phyloP scores from a whole-genome alignment of 2,888 invertebrate genomes.

The Lacanobia wlatinum region DNA sequence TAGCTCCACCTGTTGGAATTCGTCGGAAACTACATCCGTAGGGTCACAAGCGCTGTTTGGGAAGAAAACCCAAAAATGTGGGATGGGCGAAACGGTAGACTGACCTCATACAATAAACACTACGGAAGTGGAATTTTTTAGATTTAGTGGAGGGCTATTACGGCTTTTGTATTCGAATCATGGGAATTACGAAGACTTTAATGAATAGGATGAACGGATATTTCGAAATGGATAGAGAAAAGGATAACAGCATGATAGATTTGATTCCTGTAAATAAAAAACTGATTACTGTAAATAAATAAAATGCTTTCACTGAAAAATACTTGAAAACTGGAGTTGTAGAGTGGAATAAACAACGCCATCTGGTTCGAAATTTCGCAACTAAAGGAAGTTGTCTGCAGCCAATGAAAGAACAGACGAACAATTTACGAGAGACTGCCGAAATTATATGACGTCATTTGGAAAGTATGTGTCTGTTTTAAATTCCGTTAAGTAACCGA shows the following conservation, averaged over 20 bases:
- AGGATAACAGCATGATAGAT: background rate
- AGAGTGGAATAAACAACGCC: slow-evolving; percentile 66
- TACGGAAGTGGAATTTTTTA: slow-evolving; percentile 79
- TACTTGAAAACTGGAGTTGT: background rate
- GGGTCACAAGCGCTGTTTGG: slow-evolving; percentile 77
- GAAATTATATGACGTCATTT: slow-evolving; percentile 86
- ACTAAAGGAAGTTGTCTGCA: slow-evolving; percentile 38
- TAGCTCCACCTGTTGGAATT: slow-evolving; percentile 87
- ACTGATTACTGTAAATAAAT: slow-evolving; percentile 21
- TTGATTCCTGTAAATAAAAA: slow-evolving; percentile 17
- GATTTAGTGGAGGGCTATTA: slow-evolving; percentile 75
- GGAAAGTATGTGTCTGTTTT: slow-evolving; percentile 86
- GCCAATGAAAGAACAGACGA: slow-evolving; percentile 64
- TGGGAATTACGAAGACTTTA: slow-evolving; percentile 58
- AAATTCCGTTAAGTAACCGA: slow-evolving; percentile 80
- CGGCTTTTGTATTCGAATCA: slow-evolving; percentile 67
- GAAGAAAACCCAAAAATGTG: slow-evolving; percentile 82
- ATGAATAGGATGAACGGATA: slow-evolving; percentile 35
- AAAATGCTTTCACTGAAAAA: background rate
- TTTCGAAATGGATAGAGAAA: slow-evolving; percentile 32
- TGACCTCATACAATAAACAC: slow-evolving; percentile 79
- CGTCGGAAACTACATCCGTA: slow-evolving; percentile 80
- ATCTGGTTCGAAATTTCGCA: slow-evolving; percentile 68
- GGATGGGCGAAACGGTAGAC: slow-evolving; percentile 86
- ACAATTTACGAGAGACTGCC: slow-evolving; percentile 73